Evolutionary conservation across 2,888 invertebrate species (phyloP).

Genomic region (Pammene fasciana): DNA sequence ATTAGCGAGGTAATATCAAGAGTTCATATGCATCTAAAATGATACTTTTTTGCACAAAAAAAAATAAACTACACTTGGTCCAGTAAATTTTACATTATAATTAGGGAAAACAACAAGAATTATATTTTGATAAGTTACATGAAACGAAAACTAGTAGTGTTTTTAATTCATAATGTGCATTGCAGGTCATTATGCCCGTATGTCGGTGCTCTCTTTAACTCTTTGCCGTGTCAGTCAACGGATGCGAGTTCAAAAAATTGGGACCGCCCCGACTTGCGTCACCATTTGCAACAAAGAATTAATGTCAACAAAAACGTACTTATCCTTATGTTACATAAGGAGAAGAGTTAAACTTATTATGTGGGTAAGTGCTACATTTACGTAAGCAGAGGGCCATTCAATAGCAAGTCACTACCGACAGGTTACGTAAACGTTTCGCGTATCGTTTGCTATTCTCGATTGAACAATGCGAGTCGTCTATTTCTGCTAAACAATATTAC

Average conservation of each 20-base stretch:
- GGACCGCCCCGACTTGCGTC: slow-evolving; percentile 28
- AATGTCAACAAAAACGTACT: slow-evolving; percentile 41
- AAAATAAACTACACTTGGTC: too few relatives aligned
- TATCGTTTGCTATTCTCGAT: slow-evolving; percentile 56
- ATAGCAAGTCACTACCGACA: slow-evolving; percentile 69
- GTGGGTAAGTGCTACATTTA: slow-evolving; percentile 72
- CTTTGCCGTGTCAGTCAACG: slow-evolving; percentile 14
- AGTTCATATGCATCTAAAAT: too few relatives aligned
- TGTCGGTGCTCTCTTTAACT: neutral
- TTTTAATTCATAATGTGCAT: neutral
- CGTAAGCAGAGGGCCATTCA: slow-evolving; percentile 77
- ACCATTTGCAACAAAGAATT: slow-evolving; percentile 31
- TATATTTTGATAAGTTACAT: too few relatives aligned
- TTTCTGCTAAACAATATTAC: slow-evolving; percentile 31
- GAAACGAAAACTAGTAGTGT: too few relatives aligned
- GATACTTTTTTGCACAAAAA: too few relatives aligned
- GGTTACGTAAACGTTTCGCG: slow-evolving; percentile 66
- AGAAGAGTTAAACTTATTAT: slow-evolving; percentile 59
- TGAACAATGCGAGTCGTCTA: slow-evolving; percentile 37
- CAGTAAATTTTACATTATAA: too few relatives aligned
- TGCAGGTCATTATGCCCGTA: neutral
- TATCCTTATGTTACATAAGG: slow-evolving; percentile 37
- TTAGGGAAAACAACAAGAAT: too few relatives aligned
- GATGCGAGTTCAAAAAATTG: slow-evolving; percentile 28
- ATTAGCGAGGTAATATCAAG: too few relatives aligned